phyloP scores from a whole-genome alignment of 2,888 invertebrate genomes.

The Magallana nippona region DNA sequence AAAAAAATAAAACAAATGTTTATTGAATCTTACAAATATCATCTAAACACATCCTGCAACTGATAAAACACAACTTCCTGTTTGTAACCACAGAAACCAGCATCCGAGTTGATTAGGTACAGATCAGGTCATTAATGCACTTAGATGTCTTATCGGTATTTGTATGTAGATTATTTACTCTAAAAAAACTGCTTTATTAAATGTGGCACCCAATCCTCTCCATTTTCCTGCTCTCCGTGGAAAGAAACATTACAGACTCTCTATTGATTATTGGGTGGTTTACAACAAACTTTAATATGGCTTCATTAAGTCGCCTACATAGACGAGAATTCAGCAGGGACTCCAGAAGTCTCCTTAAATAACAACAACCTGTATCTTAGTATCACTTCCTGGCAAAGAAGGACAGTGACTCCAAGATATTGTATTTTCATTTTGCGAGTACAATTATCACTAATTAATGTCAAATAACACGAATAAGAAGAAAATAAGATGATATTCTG shows the following conservation, averaged over 20 bases:
- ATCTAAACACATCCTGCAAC: not conserved
- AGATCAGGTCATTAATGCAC: not conserved
- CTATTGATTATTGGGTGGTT: not conserved
- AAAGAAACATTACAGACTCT: too few species aligned
- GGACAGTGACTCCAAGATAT: too few species aligned
- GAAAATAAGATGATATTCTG: too few species aligned
- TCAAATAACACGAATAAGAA: too few species aligned
- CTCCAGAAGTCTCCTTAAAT: too few species aligned
- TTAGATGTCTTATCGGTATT: not conserved
- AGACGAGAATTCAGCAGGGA: too few species aligned
- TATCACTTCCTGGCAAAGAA: too few species aligned
- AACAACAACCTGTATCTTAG: too few species aligned
- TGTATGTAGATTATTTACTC: not conserved
- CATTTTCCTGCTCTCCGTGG: not conserved
- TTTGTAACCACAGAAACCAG: slow-evolving; percentile 8
- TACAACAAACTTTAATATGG: not conserved
- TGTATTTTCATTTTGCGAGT: too few species aligned
- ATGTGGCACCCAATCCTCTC: not conserved
- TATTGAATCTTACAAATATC: not conserved
- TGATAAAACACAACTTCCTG: slow-evolving; percentile 8
- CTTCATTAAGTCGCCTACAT: too few species aligned
- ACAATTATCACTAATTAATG: too few species aligned
- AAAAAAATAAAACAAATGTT: not conserved
- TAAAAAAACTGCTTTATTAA: not conserved
- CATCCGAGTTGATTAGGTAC: not conserved